Conservation (phyloP, 2,113 vertebrate genomes). For the Pimephales promelas region DNA sequence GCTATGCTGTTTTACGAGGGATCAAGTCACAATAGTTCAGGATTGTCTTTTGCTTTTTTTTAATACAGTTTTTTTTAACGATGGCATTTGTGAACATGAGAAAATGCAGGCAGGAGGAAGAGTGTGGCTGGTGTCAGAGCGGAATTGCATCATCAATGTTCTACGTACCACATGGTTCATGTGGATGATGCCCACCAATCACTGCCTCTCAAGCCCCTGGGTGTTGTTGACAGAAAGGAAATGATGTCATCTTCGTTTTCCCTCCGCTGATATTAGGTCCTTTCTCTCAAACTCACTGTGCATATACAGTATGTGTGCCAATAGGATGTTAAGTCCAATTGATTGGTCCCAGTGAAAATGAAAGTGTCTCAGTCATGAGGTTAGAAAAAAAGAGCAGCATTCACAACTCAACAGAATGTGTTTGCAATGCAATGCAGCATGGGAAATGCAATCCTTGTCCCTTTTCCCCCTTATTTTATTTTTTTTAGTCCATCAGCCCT, state of each 20-base stretch:
- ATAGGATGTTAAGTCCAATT: slow-evolving; percentile 38
- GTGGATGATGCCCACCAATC: slow-evolving; percentile 29
- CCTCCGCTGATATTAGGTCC: slow-evolving; percentile 63
- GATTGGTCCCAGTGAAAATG: slow-evolving; percentile 66
- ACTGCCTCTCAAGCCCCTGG: slow-evolving; percentile 10
- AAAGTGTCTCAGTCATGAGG: slow-evolving; percentile 74
- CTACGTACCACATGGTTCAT: neutral
- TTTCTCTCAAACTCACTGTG: slow-evolving; percentile 55
- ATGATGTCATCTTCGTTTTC: slow-evolving; percentile 34
- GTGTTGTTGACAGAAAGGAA: slow-evolving; percentile 1
- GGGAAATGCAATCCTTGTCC: slow-evolving; percentile 47
- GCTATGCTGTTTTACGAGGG: slow-evolving; percentile 71
- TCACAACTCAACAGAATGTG: slow-evolving; percentile 70
- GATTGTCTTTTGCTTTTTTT: slow-evolving; percentile 80
- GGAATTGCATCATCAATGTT: neutral
- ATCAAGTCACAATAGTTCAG: slow-evolving; percentile 70
- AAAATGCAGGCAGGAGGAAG: slow-evolving; percentile 27
- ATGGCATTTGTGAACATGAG: slow-evolving; percentile 57
- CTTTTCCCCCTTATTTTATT: neutral
- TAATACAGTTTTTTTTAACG: slow-evolving; percentile 47
- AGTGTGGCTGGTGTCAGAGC: neutral
- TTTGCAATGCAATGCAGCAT: slow-evolving; percentile 79
- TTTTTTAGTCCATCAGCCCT: slow-evolving; percentile 24
- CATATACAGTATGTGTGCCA: slow-evolving; percentile 46
- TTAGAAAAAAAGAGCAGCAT: slow-evolving; percentile 68